A percentile compares a stretch with the other conserved stretches of the same genome.
Evolutionary conservation across 92 coral and sea anemone species (phyloP).

Genomic region (Zoanthus sociatus): DNA sequence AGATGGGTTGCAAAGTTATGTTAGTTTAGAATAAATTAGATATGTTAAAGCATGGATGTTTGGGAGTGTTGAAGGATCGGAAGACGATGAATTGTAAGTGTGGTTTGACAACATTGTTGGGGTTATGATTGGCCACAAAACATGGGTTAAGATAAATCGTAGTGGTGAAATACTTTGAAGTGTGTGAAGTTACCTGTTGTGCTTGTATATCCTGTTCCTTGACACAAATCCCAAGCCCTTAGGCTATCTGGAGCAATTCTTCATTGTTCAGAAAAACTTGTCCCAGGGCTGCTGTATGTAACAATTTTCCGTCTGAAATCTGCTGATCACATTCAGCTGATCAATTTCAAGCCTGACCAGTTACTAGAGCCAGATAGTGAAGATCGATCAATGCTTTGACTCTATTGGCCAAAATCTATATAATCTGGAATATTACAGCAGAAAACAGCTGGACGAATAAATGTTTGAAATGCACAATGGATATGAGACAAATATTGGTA

Average conservation of each 20-base stretch:
- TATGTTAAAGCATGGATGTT: constrained; percentile 28
- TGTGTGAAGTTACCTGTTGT: not conserved
- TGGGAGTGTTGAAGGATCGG: constrained; percentile 11
- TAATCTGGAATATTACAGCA: not conserved
- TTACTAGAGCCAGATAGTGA: not conserved
- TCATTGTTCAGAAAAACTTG: constrained; percentile 6
- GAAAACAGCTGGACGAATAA: not conserved
- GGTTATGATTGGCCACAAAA: not conserved
- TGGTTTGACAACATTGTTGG: not conserved
- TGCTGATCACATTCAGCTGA: not conserved
- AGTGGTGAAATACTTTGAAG: not conserved
- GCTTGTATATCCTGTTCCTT: not conserved
- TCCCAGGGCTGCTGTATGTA: not conserved
- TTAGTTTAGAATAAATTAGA: constrained; percentile 24
- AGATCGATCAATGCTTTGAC: not conserved
- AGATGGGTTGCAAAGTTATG: constrained; percentile 30
- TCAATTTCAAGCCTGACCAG: constrained; percentile 7
- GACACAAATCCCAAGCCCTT: constrained; percentile 1
- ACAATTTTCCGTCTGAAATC: not conserved
- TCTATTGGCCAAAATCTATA: not conserved
- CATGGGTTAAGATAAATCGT: constrained; percentile 9
- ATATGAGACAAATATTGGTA: constrained; percentile 42
- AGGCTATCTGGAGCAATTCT: not conserved
- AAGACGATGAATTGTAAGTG: not conserved
- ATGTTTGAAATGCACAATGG: not conserved